Evolutionary conservation across 1,140 invertebrate genomes (phyloP).

Genomic region (Pseudomyrmex gracilis): DNA sequence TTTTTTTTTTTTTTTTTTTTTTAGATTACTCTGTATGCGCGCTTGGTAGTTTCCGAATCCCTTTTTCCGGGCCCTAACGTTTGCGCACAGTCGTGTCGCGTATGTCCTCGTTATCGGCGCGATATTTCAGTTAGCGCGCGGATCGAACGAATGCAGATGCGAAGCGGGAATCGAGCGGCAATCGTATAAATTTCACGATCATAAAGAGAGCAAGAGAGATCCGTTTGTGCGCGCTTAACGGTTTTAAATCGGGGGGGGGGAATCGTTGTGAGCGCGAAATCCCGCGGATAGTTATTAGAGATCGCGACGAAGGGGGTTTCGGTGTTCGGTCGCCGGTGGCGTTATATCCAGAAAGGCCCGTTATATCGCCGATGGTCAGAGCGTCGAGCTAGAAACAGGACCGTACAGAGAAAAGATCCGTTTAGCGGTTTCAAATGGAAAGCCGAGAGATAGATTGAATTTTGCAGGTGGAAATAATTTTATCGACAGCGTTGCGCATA

Average conservation of each 20-base stretch:
- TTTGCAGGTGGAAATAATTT: constrained; percentile 29
- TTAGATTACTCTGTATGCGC: not conserved
- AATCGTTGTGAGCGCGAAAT: not conserved
- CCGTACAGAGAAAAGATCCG: constrained; percentile 19
- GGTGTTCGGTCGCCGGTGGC: constrained; percentile 2
- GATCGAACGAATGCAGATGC: constrained; percentile 68
- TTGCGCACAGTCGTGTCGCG: constrained; percentile 48
- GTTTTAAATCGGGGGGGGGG: constrained; percentile 25
- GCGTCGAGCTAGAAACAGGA: constrained; percentile 1
- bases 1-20: constrained; percentile 23
- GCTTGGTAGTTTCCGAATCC: constrained; percentile 13
- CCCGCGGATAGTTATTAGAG: constrained; percentile 7
- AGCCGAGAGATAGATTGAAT: constrained; percentile 31
- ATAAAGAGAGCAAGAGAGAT: constrained; percentile 52
- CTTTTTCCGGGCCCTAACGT: constrained; percentile 38
- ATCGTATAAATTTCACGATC: constrained; percentile 52
- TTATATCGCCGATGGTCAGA: constrained; percentile 12
- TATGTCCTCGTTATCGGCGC: constrained; percentile 80
- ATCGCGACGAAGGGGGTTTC: not conserved
- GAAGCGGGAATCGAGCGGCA: constrained; percentile 55
- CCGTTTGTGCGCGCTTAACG: constrained; percentile 52
- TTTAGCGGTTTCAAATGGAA: constrained; percentile 9
- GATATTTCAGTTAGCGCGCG: constrained; percentile 81
- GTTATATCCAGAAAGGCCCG: constrained; percentile 1
- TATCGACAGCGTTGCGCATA: not conserved